Evolutionary conservation across 2,113 vertebrate species (phyloP).

Genomic region (Corvus hawaiiensis): DNA sequence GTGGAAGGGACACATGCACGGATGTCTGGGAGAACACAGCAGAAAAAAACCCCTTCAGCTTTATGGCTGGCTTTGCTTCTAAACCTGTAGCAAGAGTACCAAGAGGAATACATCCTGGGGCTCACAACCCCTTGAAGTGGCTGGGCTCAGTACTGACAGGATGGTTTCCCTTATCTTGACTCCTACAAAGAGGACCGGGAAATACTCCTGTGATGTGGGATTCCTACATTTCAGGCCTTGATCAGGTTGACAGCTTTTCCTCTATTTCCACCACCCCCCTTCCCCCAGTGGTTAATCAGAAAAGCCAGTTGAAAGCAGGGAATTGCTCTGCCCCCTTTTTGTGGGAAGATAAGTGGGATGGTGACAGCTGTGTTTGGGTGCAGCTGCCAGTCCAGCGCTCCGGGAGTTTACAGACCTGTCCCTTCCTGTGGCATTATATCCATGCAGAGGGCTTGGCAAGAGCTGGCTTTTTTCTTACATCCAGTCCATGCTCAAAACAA

Average conservation of each 20-base stretch:
- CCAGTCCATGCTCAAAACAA: background rate
- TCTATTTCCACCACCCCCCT: background rate
- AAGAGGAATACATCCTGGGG: background rate
- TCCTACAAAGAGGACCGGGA: background rate
- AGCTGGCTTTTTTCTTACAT: background rate
- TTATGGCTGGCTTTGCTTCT: background rate
- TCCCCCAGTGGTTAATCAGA: background rate
- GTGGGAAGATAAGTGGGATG: background rate
- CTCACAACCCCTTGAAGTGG: background rate
- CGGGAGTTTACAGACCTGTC: background rate
- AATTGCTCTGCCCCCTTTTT: background rate
- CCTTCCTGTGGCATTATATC: background rate
- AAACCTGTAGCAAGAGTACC: background rate
- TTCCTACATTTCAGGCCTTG: background rate
- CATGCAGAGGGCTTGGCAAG: background rate
- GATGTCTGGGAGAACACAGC: background rate
- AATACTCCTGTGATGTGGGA: background rate
- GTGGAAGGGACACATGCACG: rapidly evolving
- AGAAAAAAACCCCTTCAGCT: background rate
- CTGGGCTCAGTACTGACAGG: background rate
- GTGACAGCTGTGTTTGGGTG: background rate
- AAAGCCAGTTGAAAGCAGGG: background rate
- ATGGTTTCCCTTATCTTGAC: background rate
- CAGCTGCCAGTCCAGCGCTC: background rate
- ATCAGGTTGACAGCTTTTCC: background rate